Base-by-base conservation (phyloP, 2,888 invertebrate genomes). In the Apamea crenata region DNA sequence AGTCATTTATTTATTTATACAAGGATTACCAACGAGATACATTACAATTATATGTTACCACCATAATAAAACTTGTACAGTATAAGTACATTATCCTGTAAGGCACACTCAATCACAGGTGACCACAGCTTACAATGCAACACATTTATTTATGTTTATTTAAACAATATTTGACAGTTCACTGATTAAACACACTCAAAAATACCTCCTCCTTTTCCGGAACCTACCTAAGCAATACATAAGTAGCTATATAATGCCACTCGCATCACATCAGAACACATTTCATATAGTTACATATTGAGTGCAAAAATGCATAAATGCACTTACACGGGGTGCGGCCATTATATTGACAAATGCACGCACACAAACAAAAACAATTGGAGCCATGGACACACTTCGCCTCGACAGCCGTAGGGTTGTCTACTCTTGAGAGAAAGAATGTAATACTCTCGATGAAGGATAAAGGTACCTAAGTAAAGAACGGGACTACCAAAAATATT, bases 281-380 rank as follows among this genome's bases (percentile, higher is more conserved):
- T 85, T 76, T 74, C 78, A 88, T 86, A 87, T 86, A 87, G 74
- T 84, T 74, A 74, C 78, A 87, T 86, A 85, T 74, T 87, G 63
- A 87, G 84, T 87, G 87, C 90, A 89, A 89, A 88, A 87, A 90
- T 86, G 88, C 86, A 89, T 88, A 89, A 89, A 87, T 88, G 86
- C 88, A 88, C 80, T 89, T 88, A 90, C 81, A 87, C 82, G 75
- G 78, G 56, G 70, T 85, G 87, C 82, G 65, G 59, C 66, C 83
- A 85, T 87, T 89, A 86, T 92, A 93, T 92, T 93, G 94, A 94
- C 92, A 93, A 93, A 93, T 91, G 90, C 93, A 90, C 91, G 76
- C 91, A 92, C 90, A 91, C 90, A 90, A 85, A 83, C 82, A 84
- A 84, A 89, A 90, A 89, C 88, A 87, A 91, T 90, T 91, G 89